phyloP scores from a whole-genome alignment of 1,140 invertebrate genomes.

The Pemphigus obesinymphae region DNA sequence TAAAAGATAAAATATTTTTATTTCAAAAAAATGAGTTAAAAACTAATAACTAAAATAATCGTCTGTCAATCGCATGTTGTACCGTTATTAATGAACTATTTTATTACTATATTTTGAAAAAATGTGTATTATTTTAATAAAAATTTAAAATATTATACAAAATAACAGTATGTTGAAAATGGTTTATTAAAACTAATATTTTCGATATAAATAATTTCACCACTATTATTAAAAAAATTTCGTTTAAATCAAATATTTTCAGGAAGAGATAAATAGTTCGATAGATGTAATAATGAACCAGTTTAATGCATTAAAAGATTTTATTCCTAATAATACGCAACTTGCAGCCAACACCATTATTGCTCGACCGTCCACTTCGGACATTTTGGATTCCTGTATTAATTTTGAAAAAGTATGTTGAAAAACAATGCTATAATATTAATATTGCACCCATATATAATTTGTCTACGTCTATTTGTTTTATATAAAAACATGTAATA shows the following conservation, averaged over 20 bases:
- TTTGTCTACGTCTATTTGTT: not conserved
- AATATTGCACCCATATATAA: not conserved
- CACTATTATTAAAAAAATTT: too few relatives aligned
- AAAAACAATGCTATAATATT: not conserved
- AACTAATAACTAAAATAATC: too few relatives aligned
- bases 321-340: conserved; percentile 15
- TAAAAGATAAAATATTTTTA: too few relatives aligned
- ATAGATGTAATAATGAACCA: not conserved
- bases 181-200: not conserved
- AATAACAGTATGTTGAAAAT: not conserved
- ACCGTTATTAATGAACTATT: too few relatives aligned
- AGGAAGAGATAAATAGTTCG: conserved; percentile 7
- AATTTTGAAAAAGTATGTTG: conserved; percentile 40
- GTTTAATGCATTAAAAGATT: not conserved
- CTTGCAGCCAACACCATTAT: conserved; percentile 1
- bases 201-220: too few relatives aligned
- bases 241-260: too few relatives aligned
- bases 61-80: too few relatives aligned
- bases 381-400: conserved; percentile 32
- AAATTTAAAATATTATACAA: too few relatives aligned
- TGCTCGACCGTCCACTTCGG: not conserved
- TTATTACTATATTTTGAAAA: too few relatives aligned
- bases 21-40: too few relatives aligned
- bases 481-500: not conserved
- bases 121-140: too few relatives aligned